Evolutionary conservation across 2,888 invertebrate genomes (phyloP).

Genomic region (Abrostola triplasia): DNA sequence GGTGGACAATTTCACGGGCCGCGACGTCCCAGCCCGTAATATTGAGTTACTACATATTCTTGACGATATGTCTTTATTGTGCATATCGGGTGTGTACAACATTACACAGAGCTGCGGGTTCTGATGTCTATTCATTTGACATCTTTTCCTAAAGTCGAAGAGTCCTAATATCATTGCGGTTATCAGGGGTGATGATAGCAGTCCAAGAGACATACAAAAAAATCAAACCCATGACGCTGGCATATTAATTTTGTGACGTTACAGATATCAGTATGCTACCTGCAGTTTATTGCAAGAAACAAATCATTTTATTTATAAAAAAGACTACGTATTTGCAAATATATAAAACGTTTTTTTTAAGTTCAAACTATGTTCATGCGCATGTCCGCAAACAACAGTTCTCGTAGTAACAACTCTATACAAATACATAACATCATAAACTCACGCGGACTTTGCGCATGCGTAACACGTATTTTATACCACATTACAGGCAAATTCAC

Average conservation of each 20-base stretch:
- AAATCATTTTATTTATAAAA: conserved; percentile 22
- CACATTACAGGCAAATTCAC: conserved; percentile 9
- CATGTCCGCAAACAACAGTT: conserved; percentile 26
- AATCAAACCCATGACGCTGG: too few relatives aligned
- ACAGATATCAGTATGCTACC: too few relatives aligned
- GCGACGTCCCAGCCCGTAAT: conserved; percentile 48
- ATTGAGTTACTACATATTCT: conserved; percentile 49
- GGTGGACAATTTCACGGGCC: conserved; percentile 52
- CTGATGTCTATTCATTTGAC: neutral
- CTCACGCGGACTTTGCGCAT: conserved; percentile 27
- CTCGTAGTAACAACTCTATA: conserved; percentile 47
- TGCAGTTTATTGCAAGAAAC: too few relatives aligned
- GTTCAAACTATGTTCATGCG: too few relatives aligned
- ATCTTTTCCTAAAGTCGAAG: neutral
- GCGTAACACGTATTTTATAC: conserved; percentile 52
- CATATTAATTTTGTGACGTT: too few relatives aligned
- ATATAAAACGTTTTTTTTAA: too few relatives aligned
- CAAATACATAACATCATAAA: conserved; percentile 26
- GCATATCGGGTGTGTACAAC: neutral
- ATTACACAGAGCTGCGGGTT: conserved; percentile 21
- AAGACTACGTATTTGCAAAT: too few relatives aligned
- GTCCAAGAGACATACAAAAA: too few relatives aligned
- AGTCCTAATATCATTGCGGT: too few relatives aligned
- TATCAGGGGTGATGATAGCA: too few relatives aligned
- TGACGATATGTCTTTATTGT: conserved; percentile 45